Base-by-base conservation (phyloP, 2,888 invertebrate species). In the Eristalinus sepulchralis region DNA sequence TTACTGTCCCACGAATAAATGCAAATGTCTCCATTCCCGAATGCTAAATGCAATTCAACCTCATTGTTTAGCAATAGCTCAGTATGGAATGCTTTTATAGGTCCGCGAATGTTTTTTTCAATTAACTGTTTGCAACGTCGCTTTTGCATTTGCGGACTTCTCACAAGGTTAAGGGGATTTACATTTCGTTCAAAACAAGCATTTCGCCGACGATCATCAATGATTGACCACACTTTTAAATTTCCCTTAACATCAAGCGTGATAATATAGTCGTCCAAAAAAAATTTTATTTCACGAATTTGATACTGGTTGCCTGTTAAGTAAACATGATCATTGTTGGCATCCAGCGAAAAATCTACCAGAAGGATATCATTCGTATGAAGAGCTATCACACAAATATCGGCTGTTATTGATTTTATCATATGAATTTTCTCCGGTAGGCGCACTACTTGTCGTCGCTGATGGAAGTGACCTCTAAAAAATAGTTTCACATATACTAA, bases 361-460 rank as follows among this genome's bases (percentile, higher is more conserved):
- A 92, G 68, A 0, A 91, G 79, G 11, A 91, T 89, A n/a, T 90
- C 83, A 53, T 90, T 88, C 39, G 90, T 90, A 13, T 89, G 88
- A 4, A 92, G 81, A 0, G 90, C 91, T 66, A 92, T 90, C 5
- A 92, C 55, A 70, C 92, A 92, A 24, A 89, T 90, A 66, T 93
- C 91, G 8, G 90, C 88, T 20, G 91, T 89, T 1, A 91, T 82
- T 59, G 92, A 90, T 13, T 89, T 83, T 1, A 91, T 89, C 22
- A 90, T 84, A 36, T 88, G 90, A 9, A 90, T 90, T 22, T 90
- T 81, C 33, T 89, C 77, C 1, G 90, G 90, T 39, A 93, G 84
- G 39, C 90, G 90, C 11, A 92, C 89, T 8, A 93, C 92, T 79
- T 92, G 92, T 1, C 92, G 92, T 22, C 91, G 90, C 79, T 92